phyloP scores from a whole-genome alignment of 2,113 vertebrate species.

The Tinamus guttatus region DNA sequence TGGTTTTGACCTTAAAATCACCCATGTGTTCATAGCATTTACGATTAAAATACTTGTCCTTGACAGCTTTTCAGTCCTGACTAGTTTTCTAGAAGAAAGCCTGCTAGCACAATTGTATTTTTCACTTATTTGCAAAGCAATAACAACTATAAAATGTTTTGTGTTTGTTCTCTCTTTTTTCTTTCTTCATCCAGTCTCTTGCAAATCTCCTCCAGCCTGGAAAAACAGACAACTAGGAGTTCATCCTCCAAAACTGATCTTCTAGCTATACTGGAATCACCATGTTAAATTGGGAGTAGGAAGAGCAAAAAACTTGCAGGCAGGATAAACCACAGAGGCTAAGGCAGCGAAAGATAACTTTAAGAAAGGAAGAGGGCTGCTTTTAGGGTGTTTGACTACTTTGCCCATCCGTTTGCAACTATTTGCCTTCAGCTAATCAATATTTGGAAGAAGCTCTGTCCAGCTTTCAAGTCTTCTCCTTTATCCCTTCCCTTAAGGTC shows the following conservation, averaged over 20 bases:
- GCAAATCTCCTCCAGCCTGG: neutral
- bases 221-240: neutral
- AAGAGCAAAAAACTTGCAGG: neutral
- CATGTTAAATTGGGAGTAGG: neutral
- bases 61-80: neutral
- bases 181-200: neutral
- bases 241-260: neutral
- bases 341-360: neutral
- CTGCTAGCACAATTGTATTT: neutral
- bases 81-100: neutral
- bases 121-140: neutral
- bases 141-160: fast-evolving
- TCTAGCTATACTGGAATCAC: neutral
- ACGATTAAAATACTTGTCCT: neutral
- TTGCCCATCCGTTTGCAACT: neutral
- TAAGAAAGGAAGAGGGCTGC: neutral
- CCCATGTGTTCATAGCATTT: neutral
- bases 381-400: neutral
- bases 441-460: neutral
- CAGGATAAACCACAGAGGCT: neutral
- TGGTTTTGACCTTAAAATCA: neutral
- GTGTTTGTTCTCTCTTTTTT: neutral
- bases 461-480: fast-evolving
- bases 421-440: neutral
- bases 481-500: neutral